These are phyloP conservation scores for Phoeniculus purpureus DNA, from an alignment of 2,797 vertebrate genomes.

Conservation along the genomic window DNA sequence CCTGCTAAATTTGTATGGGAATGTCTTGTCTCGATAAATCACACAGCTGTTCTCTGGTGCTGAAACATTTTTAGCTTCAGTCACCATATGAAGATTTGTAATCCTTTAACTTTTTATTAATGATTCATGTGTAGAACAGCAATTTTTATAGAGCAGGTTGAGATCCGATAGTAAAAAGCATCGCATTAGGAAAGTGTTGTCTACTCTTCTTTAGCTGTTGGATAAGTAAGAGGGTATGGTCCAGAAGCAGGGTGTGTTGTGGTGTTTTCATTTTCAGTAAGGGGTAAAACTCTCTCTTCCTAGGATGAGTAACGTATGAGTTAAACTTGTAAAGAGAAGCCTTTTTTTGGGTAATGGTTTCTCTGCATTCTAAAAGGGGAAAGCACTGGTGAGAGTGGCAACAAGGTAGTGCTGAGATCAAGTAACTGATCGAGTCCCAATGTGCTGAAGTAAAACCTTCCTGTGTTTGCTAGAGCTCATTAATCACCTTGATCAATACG, in stretches of 20 bases:
- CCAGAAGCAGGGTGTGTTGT: background rate
- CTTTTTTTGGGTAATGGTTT: background rate
- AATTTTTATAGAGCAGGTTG: background rate
- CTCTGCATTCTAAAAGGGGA: background rate
- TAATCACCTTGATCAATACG: background rate
- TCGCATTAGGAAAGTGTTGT: background rate
- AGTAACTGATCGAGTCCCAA: background rate
- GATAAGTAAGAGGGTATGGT: background rate
- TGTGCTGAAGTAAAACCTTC: conserved; percentile 29
- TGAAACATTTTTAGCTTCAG: background rate
- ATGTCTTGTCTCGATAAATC: background rate
- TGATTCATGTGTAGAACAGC: background rate
- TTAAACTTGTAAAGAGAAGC: background rate
- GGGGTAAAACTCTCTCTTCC: background rate
- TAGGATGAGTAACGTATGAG: background rate
- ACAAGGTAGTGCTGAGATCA: background rate
- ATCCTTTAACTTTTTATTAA: conserved; percentile 5
- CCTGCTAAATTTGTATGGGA: background rate
- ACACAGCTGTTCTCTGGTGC: background rate
- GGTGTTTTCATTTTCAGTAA: background rate
- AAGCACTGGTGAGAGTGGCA: background rate
- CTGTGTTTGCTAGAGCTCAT: background rate
- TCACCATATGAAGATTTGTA: background rate
- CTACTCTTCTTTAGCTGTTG: background rate
- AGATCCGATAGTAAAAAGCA: background rate